phyloP scores from a whole-genome alignment of 1,140 invertebrate genomes.

The Euborellia annulipes region DNA sequence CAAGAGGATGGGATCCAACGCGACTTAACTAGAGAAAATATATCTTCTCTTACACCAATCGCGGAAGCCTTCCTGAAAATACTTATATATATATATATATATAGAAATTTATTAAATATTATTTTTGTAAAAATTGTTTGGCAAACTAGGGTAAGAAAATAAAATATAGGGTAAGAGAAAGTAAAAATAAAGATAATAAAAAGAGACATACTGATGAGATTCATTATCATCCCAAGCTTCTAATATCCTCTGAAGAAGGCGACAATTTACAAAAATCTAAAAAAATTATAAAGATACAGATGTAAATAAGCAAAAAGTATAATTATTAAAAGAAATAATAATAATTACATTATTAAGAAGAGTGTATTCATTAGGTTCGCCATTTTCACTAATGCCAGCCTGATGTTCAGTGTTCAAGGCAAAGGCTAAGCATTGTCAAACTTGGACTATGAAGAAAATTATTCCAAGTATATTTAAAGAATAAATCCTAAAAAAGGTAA shows the following conservation, averaged over 20 bases:
- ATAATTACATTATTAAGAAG: constrained; percentile 37
- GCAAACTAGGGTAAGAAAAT: too few species aligned
- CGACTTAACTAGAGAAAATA: too few species aligned
- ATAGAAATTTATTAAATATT: too few species aligned
- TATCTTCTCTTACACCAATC: too few species aligned
- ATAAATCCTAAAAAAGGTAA: constrained; percentile 54
- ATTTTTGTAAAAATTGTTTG: too few species aligned
- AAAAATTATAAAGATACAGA: constrained; percentile 16
- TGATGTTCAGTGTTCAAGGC: constrained; percentile 35
- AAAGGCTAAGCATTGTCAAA: constrained; percentile 52
- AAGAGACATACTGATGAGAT: constrained; percentile 35
- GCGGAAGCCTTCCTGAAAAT: too few species aligned
- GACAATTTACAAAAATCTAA: constrained; percentile 50
- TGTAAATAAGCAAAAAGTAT: constrained; percentile 1
- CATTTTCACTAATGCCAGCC: constrained; percentile 13
- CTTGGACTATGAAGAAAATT: constrained; percentile 80
- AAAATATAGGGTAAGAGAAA: too few species aligned
- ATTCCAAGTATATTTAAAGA: constrained; percentile 71
- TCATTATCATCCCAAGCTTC: constrained; percentile 48
- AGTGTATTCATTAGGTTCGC: constrained; percentile 24
- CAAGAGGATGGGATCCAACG: too few species aligned
- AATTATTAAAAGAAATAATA: background rate
- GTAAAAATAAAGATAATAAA: too few species aligned
- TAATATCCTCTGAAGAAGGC: constrained; percentile 45
- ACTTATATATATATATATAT: too few species aligned